Base-by-base conservation (phyloP, 2,797 vertebrate genomes). In the Channallabes apus region DNA sequence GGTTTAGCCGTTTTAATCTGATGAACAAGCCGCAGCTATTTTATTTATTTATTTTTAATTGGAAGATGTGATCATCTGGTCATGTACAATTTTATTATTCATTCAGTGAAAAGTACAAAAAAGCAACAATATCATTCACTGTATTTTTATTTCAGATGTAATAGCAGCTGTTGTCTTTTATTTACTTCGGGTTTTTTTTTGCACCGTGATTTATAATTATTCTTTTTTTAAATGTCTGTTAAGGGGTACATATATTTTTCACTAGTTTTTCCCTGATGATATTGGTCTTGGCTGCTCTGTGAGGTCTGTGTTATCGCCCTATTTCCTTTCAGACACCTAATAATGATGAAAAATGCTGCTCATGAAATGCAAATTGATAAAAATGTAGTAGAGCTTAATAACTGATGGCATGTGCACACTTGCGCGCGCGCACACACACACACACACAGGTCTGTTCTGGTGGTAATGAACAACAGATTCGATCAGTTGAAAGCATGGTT, bases 381-480 rank as follows among this genome's bases (percentile, higher is more conserved):
- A 76, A 29, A 58, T 58, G n/a, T 17, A 8, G 46, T 73, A 15
- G 5, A 27, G 51, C 59, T 22, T 77, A 77, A 59, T 77, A 77
- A 76, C 54, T 35, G 75, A 38, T 78, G 58, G 32, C 76, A 78
- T 38, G 29, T 38, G 38, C 32, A 78, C 76, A 78, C 76, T 18
- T 24, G 58, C 58, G 15, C 32, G 51, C 38, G 27, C 22, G 24
- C 35, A 24, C 69, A 46, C 38, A 72, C 38, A n/a, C 38, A 73
- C 71, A 56, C 72, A 76, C 51, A 58, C 56, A 41, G 87, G 78
- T 32, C 80, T 84, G 90, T 90, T 91, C 89, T 90, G 41, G 80
- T 83, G 54, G 86, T 91, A 92, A 93, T 90, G 91, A 93, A 91
- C 89, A 92, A 90, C 88, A 92, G 90, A 92, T 92, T 87, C 89